Conservation (phyloP, 2,888 invertebrate genomes). For the Leptarthrus brevirostris region DNA sequence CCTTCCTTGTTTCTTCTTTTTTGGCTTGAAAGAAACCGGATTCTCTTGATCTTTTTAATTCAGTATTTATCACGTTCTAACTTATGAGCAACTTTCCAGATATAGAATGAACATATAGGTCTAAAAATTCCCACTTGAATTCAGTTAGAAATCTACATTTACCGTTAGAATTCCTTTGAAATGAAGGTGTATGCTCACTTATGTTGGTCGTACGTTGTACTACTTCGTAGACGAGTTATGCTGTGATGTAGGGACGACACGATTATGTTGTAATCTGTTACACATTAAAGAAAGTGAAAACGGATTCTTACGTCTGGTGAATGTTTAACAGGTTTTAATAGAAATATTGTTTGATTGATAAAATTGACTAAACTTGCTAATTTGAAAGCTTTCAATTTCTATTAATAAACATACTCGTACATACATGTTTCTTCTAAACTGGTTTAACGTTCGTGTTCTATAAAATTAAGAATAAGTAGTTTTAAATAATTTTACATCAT, state of each 20-base stretch:
- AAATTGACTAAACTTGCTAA: no score
- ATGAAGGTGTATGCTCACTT: background rate
- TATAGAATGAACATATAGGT: slow-evolving; percentile 9
- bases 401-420: no score
- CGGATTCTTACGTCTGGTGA: no score
- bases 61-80: slow-evolving; percentile 22
- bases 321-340: no score
- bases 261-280: background rate
- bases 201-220: background rate
- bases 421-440: no score
- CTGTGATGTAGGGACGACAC: background rate
- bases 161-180: slow-evolving; percentile 41
- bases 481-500: no score
- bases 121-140: slow-evolving; percentile 14
- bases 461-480: no score
- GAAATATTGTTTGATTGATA: no score
- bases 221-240: background rate
- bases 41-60: slow-evolving; percentile 24
- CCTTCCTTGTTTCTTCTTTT: slow-evolving; percentile 1
- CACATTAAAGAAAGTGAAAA: slow-evolving; percentile 11
- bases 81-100: slow-evolving; percentile 8
- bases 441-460: no score
- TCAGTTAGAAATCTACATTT: slow-evolving; percentile 38
- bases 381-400: no score
- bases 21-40: slow-evolving; percentile 7